Percentiles rank a stretch among this genome's conserved stretches.
Evolutionary conservation across 2,888 invertebrate species (phyloP).

Genomic region (Pristionchus mayeri): DNA sequence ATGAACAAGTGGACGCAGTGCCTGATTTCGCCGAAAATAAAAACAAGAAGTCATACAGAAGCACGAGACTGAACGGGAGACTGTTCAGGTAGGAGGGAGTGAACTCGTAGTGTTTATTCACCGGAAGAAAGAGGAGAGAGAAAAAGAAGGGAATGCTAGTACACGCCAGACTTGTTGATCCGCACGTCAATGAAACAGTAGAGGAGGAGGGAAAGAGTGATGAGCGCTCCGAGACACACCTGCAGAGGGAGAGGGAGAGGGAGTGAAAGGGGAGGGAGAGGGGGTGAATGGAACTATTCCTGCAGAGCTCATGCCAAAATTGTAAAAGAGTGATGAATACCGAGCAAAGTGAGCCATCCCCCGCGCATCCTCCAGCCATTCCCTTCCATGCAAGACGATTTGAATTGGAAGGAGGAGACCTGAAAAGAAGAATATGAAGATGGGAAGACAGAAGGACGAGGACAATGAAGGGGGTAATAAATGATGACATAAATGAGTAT

Average conservation of each 20-base stretch:
- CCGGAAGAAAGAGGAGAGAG: background rate
- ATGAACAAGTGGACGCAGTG: background rate
- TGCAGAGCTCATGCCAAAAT: background rate
- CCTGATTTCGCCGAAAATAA: slow-evolving; percentile 58
- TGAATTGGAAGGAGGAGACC: background rate
- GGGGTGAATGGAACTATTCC: background rate
- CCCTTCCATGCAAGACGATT: background rate
- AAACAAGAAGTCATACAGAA: slow-evolving; percentile 69
- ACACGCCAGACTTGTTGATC: background rate
- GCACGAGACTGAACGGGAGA: slow-evolving; percentile 72
- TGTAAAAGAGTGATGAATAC: background rate
- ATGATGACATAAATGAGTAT: slow-evolving; percentile 22
- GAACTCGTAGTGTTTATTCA: slow-evolving; percentile 25
- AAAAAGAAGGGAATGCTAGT: background rate
- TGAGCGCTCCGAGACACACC: slow-evolving; percentile 3
- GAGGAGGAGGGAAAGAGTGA: slow-evolving; percentile 13
- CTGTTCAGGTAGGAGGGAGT: slow-evolving; percentile 64
- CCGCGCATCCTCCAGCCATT: slow-evolving; percentile 28
- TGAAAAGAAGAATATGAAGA: background rate
- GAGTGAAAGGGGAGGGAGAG: background rate
- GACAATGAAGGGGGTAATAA: slow-evolving; percentile 25
- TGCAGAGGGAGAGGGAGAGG: background rate
- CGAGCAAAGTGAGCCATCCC: slow-evolving; percentile 27
- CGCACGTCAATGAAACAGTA: slow-evolving; percentile 17
- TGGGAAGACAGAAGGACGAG: background rate